Evolutionary conservation across 2,797 vertebrate species (phyloP).

Genomic region (Clarias platycephalus): DNA sequence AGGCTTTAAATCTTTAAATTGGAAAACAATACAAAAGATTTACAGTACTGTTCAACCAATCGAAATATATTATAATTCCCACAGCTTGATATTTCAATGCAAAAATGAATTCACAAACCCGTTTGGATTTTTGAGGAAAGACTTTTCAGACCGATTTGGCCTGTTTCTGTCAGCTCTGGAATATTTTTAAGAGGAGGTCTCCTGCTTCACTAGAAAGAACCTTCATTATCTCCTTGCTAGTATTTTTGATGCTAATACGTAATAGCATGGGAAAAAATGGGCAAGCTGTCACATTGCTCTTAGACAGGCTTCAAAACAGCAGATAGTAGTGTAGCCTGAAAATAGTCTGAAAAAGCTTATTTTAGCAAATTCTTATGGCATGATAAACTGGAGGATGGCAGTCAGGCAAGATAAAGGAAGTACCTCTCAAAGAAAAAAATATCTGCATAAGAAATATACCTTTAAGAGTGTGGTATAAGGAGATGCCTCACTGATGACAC

Average conservation of each 20-base stretch:
- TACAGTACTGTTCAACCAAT: background rate
- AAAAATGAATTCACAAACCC: slow-evolving; percentile 2
- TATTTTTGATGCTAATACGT: background rate
- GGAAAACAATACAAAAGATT: background rate
- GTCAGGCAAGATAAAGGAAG: background rate
- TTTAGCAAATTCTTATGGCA: slow-evolving; percentile 14
- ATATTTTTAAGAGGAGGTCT: background rate
- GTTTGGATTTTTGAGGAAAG: background rate
- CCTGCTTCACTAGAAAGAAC: background rate
- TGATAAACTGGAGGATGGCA: background rate
- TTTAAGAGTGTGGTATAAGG: slow-evolving; percentile 8
- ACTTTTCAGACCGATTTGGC: background rate
- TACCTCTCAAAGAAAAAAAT: background rate
- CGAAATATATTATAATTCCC: background rate
- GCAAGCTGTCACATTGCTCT: background rate
- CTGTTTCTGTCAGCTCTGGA: slow-evolving; percentile 8
- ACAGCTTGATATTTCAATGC: background rate
- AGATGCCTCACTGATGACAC: slow-evolving; percentile 28
- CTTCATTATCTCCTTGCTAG: slow-evolving; percentile 11
- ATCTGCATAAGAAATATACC: slow-evolving; percentile 11
- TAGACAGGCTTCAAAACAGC: background rate
- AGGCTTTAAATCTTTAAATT: background rate
- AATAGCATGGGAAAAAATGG: background rate
- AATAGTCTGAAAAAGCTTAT: background rate
- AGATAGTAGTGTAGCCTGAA: background rate